Evolutionary conservation across 2,797 vertebrate species (phyloP).

Genomic region (Meda fulgida): DNA sequence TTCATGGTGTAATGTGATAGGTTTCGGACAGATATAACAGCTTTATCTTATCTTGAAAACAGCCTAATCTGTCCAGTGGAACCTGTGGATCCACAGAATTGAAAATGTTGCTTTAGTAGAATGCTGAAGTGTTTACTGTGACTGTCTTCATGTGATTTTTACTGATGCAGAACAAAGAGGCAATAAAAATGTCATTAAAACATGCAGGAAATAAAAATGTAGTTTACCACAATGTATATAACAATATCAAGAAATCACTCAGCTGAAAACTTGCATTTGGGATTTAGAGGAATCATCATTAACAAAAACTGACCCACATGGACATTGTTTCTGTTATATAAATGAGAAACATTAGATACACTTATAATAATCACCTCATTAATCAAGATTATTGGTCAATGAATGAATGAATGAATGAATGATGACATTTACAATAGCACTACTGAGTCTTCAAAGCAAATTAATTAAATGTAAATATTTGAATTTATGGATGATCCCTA

Average conservation of each 20-base stretch:
- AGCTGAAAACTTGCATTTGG: not conserved
- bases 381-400: not conserved
- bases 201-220: not conserved
- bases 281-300: not conserved
- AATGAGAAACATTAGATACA: not conserved
- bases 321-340: not conserved
- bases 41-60: constrained; percentile 9
- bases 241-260: not conserved
- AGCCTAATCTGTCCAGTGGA: not conserved
- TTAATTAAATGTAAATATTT: not conserved
- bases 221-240: too few relatives aligned
- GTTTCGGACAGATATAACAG: not conserved
- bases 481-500: not conserved
- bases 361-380: not conserved
- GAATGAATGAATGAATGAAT: not conserved
- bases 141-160: not conserved
- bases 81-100: not conserved
- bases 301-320: not conserved
- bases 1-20: not conserved
- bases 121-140: not conserved
- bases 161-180: not conserved
- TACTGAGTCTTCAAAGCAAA: not conserved
- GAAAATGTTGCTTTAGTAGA: not conserved
- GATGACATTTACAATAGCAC: not conserved
- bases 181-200: not conserved